Conservation (phyloP, 2,113 vertebrate genomes). For the Carollia perspicillata region DNA sequence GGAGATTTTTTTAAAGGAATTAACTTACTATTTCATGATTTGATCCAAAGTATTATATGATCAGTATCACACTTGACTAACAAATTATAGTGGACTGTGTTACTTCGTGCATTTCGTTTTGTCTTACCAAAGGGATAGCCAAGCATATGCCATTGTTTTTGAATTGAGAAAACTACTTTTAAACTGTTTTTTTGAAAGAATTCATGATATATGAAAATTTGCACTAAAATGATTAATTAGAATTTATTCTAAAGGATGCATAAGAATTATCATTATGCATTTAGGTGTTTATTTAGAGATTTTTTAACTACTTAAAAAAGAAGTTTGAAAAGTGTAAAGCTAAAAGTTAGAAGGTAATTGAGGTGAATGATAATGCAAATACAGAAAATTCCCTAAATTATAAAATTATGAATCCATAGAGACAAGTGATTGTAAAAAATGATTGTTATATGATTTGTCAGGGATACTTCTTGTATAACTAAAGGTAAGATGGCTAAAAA, state of each 20-base stretch:
- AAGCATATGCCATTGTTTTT: not conserved
- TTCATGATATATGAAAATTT: not conserved
- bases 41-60: not conserved
- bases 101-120: not conserved
- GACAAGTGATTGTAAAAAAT: not conserved
- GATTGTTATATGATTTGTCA: not conserved
- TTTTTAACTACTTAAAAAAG: not conserved
- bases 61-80: not conserved
- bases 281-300: constrained; percentile 32
- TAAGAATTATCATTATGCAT: not conserved
- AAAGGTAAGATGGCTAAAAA: not conserved
- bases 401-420: not conserved
- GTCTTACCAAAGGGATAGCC: not conserved
- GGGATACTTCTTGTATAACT: not conserved
- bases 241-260: not conserved
- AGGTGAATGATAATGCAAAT: not conserved
- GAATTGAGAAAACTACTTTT: not conserved
- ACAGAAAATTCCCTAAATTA: not conserved
- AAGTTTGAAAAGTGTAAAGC: not conserved
- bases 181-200: not conserved
- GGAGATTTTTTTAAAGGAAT: not conserved
- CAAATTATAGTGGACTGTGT: not conserved
- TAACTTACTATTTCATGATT: not conserved
- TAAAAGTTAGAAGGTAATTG: not conserved
- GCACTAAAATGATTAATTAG: not conserved